phyloP scores from a whole-genome alignment of 2,797 vertebrate species.

The Lagorchestes hirsutus region DNA sequence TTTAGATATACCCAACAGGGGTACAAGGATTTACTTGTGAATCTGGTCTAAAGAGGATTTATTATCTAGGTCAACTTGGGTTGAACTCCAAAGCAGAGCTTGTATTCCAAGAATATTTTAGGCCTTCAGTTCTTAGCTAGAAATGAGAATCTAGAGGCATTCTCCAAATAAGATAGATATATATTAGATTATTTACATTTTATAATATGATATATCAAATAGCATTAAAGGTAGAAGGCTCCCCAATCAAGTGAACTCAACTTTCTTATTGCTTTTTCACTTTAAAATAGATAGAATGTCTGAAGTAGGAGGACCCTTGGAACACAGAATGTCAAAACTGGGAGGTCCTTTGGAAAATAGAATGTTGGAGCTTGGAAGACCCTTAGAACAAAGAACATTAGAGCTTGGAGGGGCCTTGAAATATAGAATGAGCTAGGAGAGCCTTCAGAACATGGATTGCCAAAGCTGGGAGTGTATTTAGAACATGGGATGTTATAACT shows the following conservation, averaged over 20 bases:
- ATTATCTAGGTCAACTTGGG: neutral
- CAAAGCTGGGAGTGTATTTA: neutral
- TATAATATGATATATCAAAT: neutral
- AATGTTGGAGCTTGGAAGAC: neutral
- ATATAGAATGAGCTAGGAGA: neutral
- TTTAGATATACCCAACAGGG: fast-evolving
- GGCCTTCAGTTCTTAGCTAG: fast-evolving
- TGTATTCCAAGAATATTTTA: neutral
- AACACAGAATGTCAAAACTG: neutral
- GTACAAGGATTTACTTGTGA: neutral
- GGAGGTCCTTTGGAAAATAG: neutral
- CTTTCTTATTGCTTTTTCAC: neutral
- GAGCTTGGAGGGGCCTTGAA: neutral
- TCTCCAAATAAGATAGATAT: neutral
- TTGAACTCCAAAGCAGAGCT: neutral
- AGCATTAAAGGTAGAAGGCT: neutral
- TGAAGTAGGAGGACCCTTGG: neutral
- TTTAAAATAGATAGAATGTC: neutral
- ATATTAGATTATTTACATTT: neutral
- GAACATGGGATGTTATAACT: neutral
- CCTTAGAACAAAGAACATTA: neutral
- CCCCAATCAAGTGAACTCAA: neutral
- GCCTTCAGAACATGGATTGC: neutral
- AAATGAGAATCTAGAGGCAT: neutral
- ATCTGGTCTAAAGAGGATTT: neutral